A percentile compares a stretch with the other conserved stretches of the same genome.
phyloP scores from a whole-genome alignment of 2,888 invertebrate species.

The Stenodera caucasica region DNA sequence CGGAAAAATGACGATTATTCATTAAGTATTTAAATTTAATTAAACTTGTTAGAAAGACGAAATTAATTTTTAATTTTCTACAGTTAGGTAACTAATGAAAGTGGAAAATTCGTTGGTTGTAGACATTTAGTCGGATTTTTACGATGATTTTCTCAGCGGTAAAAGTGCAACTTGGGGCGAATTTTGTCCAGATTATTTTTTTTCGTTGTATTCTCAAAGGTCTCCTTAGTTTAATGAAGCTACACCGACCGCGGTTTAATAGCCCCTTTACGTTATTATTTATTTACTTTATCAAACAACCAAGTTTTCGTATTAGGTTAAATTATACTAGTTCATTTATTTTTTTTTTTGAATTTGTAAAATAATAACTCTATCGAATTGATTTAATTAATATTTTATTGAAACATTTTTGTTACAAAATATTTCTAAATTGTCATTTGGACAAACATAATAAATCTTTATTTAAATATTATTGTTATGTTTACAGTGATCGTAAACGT shows the following conservation, averaged over 20 bases:
- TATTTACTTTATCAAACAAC: conserved; percentile 49
- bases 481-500: conserved; percentile 2
- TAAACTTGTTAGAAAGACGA: conserved; percentile 56
- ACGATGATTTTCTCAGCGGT: conserved; percentile 47
- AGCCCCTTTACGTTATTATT: conserved; percentile 46
- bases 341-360: no score
- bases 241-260: conserved; percentile 49
- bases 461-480: conserved; percentile 5
- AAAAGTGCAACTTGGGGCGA: conserved; percentile 46
- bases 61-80: conserved; percentile 57
- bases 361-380: no score
- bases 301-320: conserved; percentile 24
- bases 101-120: conserved; percentile 38
- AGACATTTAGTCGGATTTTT: conserved; percentile 44
- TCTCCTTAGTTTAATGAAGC: conserved; percentile 55
- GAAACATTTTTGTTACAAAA: no score
- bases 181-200: conserved; percentile 55
- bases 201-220: conserved; percentile 52
- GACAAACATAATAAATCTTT: not conserved
- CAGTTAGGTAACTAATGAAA: conserved; percentile 46
- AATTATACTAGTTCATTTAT: no score
- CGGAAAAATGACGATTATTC: conserved; percentile 40
- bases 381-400: no score
- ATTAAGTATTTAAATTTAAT: conserved; percentile 54
- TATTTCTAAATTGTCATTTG: not conserved